These are phyloP conservation scores for Phenganax subtilis DNA, from an alignment of 92 coral and sea anemone species.

Conservation along the genomic window DNA sequence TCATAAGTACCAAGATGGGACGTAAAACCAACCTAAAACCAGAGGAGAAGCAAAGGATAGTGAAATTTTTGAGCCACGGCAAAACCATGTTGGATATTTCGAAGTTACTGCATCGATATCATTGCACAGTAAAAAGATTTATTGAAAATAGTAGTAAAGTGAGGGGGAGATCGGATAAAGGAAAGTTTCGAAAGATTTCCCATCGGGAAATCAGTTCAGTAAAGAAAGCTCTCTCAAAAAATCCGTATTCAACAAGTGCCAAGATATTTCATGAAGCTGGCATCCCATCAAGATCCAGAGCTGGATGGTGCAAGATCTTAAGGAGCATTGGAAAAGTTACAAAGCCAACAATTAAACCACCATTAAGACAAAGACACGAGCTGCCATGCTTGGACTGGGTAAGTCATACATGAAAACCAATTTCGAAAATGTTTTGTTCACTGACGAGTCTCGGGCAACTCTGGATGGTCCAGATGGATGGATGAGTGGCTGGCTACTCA, in stretches of 20 bases:
- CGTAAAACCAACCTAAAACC: slow-evolving; percentile 7
- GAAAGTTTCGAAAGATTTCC: slow-evolving; percentile 19
- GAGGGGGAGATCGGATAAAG: slow-evolving; percentile 1
- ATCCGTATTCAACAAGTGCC: slow-evolving; percentile 15
- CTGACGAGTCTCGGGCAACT: not conserved
- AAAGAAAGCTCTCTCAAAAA: slow-evolving; percentile 10
- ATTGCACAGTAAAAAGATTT: slow-evolving; percentile 8
- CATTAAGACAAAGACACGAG: slow-evolving; percentile 12
- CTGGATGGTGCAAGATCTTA: slow-evolving; percentile 31
- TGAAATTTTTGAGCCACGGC: slow-evolving; percentile 1
- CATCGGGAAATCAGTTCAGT: slow-evolving; percentile 30
- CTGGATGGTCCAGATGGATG: slow-evolving; percentile 16
- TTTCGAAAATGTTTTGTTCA: slow-evolving; percentile 26
- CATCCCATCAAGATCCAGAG: slow-evolving; percentile 20
- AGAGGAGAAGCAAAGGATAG: not conserved
- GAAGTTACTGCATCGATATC: not conserved
- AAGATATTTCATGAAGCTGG: slow-evolving; percentile 30
- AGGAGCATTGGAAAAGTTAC: slow-evolving; percentile 18
- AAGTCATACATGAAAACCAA: slow-evolving; percentile 29
- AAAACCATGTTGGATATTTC: slow-evolving; percentile 22
- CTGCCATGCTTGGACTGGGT: slow-evolving; percentile 16
- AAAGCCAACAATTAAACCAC: slow-evolving; percentile 18
- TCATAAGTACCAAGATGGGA: slow-evolving; percentile 12
- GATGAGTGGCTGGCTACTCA: slow-evolving; percentile 24
- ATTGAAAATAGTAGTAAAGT: slow-evolving; percentile 6